Evolutionary conservation across 2,113 vertebrate species (phyloP), one percentile per base, ranked within the genome.

Genomic region (Megaceryle torquata): DNA sequence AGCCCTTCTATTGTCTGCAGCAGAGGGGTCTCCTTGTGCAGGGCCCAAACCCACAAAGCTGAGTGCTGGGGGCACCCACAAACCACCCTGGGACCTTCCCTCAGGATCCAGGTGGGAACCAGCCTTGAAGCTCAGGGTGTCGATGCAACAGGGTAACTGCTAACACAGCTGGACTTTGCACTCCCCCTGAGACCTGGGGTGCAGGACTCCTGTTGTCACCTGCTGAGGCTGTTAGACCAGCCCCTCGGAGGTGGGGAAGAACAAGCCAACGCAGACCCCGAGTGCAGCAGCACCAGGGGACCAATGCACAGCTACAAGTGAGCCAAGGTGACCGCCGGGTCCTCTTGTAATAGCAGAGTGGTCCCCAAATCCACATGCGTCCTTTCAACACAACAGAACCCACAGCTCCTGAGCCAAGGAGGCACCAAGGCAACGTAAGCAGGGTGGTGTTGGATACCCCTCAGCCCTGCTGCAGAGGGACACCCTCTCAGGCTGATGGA

Each of bases 261-360:
- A 21, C 0, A 1, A 14, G 13, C 35, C 33, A 21, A 33, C 19
- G 4, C 29, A 25, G 8, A 13, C 35, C 24, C n/a, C 1, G 37
- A 35, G 56, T 2, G 0, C 20, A 48, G 33, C 28, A n/a, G 63
- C 28, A 25, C 18, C 11, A 13, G 43, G 63, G 25, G 26, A 41
- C 7, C 17, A 2, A 5, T 0, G 1, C 22, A 6, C 11, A 20
- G 13, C 29, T 15, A 12, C 0, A 9, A 80, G 33, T 24, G 22
- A 33, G n/a, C 22, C 5, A 17, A 51, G 33, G 10, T 0, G 1
- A 11, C 29, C 0, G 0, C 28, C 1, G 0, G 25, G 35, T n/a
- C 17, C 18, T 39, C 43, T 11, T 2, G 0, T 15, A 11, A 18
- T 0, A 14, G 21, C n/a, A 5, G 39, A 54, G 13, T 0, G 0